A percentile compares a stretch with the other conserved stretches of the same genome.
Conservation (phyloP, 2,113 vertebrate species). For the Bombycilla garrulus region DNA sequence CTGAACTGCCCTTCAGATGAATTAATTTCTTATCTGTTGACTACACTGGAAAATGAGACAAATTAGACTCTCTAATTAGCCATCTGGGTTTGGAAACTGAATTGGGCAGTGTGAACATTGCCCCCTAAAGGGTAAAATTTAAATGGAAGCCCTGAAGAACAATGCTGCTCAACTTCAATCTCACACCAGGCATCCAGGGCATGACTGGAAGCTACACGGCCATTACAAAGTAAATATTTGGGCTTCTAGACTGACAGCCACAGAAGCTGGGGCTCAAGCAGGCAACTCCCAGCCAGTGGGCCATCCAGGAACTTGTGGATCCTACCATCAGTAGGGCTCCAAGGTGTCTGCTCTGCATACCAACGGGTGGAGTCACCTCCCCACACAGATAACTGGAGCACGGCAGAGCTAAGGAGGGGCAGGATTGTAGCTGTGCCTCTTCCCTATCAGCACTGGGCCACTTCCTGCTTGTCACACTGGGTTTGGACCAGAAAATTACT, state of each 20-base stretch:
- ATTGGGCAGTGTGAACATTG: background rate
- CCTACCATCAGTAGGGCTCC: background rate
- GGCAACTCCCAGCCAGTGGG: background rate
- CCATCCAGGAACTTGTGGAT: background rate
- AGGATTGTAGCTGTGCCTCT: background rate
- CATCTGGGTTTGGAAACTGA: background rate
- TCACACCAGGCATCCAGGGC: background rate
- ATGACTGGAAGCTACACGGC: background rate
- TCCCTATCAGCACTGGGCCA: background rate
- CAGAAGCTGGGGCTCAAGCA: background rate
- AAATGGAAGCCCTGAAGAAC: background rate
- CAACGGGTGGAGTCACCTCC: background rate
- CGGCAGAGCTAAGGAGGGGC: background rate
- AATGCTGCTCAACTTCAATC: background rate
- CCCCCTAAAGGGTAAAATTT: background rate
- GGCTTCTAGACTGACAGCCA: background rate
- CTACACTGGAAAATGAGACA: background rate
- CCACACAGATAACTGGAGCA: background rate
- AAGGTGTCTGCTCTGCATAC: background rate
- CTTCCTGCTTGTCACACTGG: background rate
- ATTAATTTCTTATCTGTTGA: background rate
- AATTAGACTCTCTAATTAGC: background rate
- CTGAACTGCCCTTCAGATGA: background rate
- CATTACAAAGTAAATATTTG: background rate
- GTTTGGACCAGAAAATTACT: background rate